Conservation (phyloP, 2,888 invertebrate species). For the Phyto melanocephala region DNA sequence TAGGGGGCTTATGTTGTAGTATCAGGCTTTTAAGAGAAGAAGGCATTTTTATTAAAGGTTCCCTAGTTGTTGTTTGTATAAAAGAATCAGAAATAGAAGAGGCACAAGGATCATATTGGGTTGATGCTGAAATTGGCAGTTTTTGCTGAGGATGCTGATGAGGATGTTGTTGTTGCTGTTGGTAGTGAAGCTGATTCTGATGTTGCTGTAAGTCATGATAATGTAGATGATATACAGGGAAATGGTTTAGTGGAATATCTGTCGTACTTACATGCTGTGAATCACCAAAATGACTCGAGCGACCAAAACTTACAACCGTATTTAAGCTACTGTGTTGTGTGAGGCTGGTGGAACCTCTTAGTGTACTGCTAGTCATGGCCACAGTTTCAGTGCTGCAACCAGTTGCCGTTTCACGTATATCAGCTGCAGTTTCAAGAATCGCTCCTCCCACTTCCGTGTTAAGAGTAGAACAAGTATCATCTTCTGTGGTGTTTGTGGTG, state of each 20-base stretch:
- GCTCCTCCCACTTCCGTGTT: slow-evolving; percentile 75
- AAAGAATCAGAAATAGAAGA: slow-evolving; percentile 75
- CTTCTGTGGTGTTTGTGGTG: slow-evolving; percentile 75
- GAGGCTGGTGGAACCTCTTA: slow-evolving; percentile 65
- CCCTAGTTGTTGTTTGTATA: slow-evolving; percentile 68
- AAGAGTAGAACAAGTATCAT: slow-evolving; percentile 77
- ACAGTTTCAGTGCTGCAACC: slow-evolving; percentile 54
- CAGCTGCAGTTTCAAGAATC: slow-evolving; percentile 43
- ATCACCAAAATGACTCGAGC: slow-evolving; percentile 68
- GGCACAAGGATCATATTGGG: slow-evolving; percentile 73
- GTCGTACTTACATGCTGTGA: slow-evolving; percentile 61
- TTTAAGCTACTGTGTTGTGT: slow-evolving; percentile 75
- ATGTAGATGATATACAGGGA: slow-evolving; percentile 27
- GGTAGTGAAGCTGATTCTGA: slow-evolving; percentile 20
- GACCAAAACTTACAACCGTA: slow-evolving; percentile 73
- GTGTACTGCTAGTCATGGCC: slow-evolving; percentile 65
- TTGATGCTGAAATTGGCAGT: slow-evolving; percentile 65
- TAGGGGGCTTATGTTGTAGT: slow-evolving; percentile 71
- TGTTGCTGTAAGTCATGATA: slow-evolving; percentile 34
- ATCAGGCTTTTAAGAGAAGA: slow-evolving; percentile 76
- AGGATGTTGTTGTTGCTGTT: slow-evolving; percentile 51
- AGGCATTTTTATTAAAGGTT: slow-evolving; percentile 75
- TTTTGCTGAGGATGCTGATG: slow-evolving; percentile 64
- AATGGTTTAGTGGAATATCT: slow-evolving; percentile 2
- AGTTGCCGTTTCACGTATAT: slow-evolving; percentile 45